Base-by-base conservation (phyloP, 2,888 invertebrate species). In the Priocnemis perturbator region DNA sequence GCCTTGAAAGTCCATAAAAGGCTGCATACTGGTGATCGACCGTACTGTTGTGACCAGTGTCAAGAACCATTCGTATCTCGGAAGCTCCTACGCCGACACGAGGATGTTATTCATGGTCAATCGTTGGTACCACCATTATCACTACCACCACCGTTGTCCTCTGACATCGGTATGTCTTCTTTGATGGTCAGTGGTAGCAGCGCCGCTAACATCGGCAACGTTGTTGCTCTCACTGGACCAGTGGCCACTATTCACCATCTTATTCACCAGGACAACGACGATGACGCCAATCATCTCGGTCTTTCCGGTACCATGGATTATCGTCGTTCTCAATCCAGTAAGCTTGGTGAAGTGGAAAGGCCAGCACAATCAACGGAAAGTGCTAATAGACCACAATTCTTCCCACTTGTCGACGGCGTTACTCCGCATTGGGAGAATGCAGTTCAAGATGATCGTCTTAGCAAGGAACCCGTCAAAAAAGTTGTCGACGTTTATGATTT, bases 1-100 rank as follows among this genome's bases (percentile, higher is more conserved):
- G 93, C 93, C 53, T 90, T 97, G 60, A 95, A 95, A 88, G 97
- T 97, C 9, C 97, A 97, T 87, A 95, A 94, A 88, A 91, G 97
- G 72, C 90, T 95, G 78, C 97, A 97, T 85, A 89, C 91, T 1
- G 91, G 92, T 47, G 94, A 95, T 78, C 91, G 89, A 74, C 95
- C 95, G 0, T 94, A 96, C 88, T 86, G 90, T 11, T 97, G 97
- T 84, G 91, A 90, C 21, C 94, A 95, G 85, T 97, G 97, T 85
- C 90, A 91, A 7, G 94, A 95, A 82, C 93, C 93, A 78, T 97
- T 96, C 89, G 93, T 97, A 60, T 96, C 97, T 0, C 93, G 93
- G 77, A 96, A 95, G 85, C 89, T 97, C 21, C 89, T 96, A 30
- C 86, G 90, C 15, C 96, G 95, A 84, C 97, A 97, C 87, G 90